Percentiles rank a stretch among this genome's conserved stretches.
Evolutionary conservation across 2,888 invertebrate species (phyloP).

Genomic region (Erynnis tages): DNA sequence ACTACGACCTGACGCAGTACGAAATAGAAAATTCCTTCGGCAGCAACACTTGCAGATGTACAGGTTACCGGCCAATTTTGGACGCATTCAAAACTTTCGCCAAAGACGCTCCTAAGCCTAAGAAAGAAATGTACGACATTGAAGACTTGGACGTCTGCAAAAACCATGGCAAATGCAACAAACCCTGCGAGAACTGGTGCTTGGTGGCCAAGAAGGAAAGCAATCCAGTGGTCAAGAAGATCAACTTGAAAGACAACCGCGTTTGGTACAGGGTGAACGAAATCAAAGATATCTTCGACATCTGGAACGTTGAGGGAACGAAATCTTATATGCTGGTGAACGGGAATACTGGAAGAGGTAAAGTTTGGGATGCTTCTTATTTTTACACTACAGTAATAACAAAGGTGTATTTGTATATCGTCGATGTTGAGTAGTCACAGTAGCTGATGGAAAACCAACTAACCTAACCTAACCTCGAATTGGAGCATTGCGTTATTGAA

Average conservation of each 20-base stretch:
- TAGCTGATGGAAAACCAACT: too few relatives aligned
- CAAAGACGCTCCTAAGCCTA: conserved; percentile 69
- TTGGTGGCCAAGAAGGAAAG: conserved; percentile 73
- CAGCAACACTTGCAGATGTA: conserved; percentile 89
- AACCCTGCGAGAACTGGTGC: conserved; percentile 45
- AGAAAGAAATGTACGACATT: conserved; percentile 64
- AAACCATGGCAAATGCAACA: conserved; percentile 31
- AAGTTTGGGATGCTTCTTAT: neutral
- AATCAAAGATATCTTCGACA: conserved; percentile 72
- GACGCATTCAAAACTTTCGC: conserved; percentile 88
- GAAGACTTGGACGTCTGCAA: conserved; percentile 57
- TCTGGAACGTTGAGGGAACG: conserved; percentile 71
- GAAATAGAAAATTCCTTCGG: conserved; percentile 87
- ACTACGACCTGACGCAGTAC: conserved; percentile 74
- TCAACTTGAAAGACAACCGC: conserved; percentile 54
- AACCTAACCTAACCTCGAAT: too few relatives aligned
- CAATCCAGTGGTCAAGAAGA: conserved; percentile 47
- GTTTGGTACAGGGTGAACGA: conserved; percentile 79
- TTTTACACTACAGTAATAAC: too few relatives aligned
- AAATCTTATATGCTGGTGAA: conserved; percentile 83
- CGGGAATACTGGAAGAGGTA: conserved; percentile 62
- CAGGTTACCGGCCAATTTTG: conserved; percentile 88
- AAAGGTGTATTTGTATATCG: too few relatives aligned
- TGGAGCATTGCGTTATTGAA: neutral
- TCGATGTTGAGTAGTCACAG: too few relatives aligned